Percentiles rank a stretch among this genome's conserved stretches.
These are phyloP conservation scores for Cyrtonyx montezumae DNA, from an alignment of 2,113 vertebrate genomes.

Conservation along the genomic window DNA sequence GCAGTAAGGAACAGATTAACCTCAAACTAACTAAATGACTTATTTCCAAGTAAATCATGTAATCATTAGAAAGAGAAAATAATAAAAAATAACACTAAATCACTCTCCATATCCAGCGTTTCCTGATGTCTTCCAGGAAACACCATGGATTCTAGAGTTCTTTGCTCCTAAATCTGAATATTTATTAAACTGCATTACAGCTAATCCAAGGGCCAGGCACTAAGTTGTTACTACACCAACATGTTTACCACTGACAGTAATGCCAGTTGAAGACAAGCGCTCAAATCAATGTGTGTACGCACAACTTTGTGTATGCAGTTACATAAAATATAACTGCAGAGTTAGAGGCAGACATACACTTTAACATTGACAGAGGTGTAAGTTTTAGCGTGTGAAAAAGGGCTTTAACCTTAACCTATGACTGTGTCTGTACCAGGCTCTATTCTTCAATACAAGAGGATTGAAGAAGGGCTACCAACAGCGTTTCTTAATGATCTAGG, in stretches of 20 bases:
- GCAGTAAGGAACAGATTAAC: neutral
- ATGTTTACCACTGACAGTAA: neutral
- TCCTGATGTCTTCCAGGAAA: neutral
- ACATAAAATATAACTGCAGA: neutral
- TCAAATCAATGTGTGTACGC: neutral
- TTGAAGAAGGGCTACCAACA: neutral
- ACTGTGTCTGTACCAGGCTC: neutral
- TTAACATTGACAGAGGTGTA: neutral
- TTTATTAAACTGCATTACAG: neutral
- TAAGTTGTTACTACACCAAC: neutral
- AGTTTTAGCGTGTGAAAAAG: neutral
- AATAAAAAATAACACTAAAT: neutral
- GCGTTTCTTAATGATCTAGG: neutral
- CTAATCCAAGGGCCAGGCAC: neutral
- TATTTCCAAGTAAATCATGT: neutral
- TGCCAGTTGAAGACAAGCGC: neutral
- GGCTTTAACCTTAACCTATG: neutral
- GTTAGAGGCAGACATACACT: neutral
- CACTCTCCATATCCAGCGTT: neutral
- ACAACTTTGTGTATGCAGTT: fast-evolving
- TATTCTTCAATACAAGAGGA: too few relatives aligned
- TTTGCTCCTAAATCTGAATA: neutral
- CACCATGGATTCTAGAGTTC: neutral
- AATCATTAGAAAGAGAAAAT: neutral
- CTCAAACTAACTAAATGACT: neutral